Percentiles rank a stretch among this genome's conserved stretches.
Evolutionary conservation across 1,140 invertebrate species (phyloP).

Genomic region (Hetaerina americana): DNA sequence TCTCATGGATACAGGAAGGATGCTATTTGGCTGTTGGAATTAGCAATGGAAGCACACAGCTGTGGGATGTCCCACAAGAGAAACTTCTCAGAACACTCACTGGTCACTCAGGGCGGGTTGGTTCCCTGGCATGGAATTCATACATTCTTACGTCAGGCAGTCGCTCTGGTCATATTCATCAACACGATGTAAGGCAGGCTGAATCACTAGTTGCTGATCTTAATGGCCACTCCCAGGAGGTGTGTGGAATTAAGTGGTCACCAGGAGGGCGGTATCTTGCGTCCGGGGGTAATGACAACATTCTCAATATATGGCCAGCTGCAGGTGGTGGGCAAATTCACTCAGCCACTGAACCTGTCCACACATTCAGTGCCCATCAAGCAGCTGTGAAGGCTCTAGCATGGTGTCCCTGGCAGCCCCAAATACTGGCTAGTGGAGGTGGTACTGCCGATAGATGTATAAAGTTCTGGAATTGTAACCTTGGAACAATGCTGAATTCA

Average conservation of each 20-base stretch:
- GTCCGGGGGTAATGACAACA: slow-evolving; percentile 91
- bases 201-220: slow-evolving; percentile 68
- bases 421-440: too few species aligned
- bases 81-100: slow-evolving; percentile 54
- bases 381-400: too few species aligned
- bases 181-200: slow-evolving; percentile 86
- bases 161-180: slow-evolving; percentile 75
- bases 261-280: slow-evolving; percentile 82
- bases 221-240: slow-evolving; percentile 71
- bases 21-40: slow-evolving; percentile 82
- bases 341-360: slow-evolving; percentile 46
- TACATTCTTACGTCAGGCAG: slow-evolving; percentile 76
- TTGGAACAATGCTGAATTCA: too few species aligned
- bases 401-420: too few species aligned
- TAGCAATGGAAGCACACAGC: slow-evolving; percentile 51
- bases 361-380: slow-evolving; percentile 62
- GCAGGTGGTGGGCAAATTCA: slow-evolving; percentile 42
- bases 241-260: slow-evolving; percentile 95
- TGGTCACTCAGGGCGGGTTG: slow-evolving; percentile 70
- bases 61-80: slow-evolving; percentile 61
- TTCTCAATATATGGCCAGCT: slow-evolving; percentile 72
- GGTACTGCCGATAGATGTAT: too few species aligned
- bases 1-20: slow-evolving; percentile 81
- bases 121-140: slow-evolving; percentile 82
- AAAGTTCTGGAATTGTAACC: too few species aligned